These are phyloP conservation scores for Dolomedes plantarius DNA, from an alignment of 2,888 invertebrate species.

Conservation along the genomic window DNA sequence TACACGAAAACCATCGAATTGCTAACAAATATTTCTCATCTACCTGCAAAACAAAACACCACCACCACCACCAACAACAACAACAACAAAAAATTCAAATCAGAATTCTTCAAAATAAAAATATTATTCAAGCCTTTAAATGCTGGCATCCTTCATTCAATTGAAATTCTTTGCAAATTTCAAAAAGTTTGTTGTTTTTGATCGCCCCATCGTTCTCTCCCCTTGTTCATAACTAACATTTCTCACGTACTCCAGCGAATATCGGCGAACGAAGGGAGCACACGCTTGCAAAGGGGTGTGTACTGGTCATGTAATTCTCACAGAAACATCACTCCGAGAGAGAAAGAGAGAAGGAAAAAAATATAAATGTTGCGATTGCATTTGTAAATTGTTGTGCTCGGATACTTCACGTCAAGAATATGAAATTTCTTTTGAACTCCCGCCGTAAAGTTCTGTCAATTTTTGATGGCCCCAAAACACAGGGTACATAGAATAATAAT, in stretches of 20 bases:
- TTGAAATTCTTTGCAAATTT: slow-evolving; percentile 50
- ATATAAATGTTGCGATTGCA: slow-evolving; percentile 16
- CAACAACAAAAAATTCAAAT: background rate
- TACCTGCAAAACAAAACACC: too few relatives aligned
- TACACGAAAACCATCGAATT: too few relatives aligned
- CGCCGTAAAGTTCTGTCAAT: slow-evolving; percentile 33
- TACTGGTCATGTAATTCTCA: background rate
- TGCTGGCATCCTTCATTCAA: slow-evolving; percentile 13
- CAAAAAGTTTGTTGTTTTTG: slow-evolving; percentile 30
- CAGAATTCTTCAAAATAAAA: background rate
- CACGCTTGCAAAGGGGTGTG: background rate
- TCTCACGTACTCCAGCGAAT: slow-evolving; percentile 40
- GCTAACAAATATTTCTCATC: too few relatives aligned
- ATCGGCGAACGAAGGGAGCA: background rate
- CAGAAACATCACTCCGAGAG: background rate
- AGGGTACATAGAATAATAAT: slow-evolving; percentile 41
- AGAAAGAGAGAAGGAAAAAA: too few relatives aligned
- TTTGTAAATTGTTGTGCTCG: slow-evolving; percentile 16
- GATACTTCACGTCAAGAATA: slow-evolving; percentile 34
- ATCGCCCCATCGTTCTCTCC: background rate
- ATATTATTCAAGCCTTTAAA: background rate
- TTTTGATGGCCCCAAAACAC: slow-evolving; percentile 48
- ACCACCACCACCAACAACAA: too few relatives aligned
- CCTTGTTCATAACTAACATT: slow-evolving; percentile 50
- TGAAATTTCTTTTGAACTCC: slow-evolving; percentile 21